These are phyloP conservation scores for Cactoblastis cactorum DNA, from an alignment of 2,888 invertebrate species.

Conservation along the genomic window DNA sequence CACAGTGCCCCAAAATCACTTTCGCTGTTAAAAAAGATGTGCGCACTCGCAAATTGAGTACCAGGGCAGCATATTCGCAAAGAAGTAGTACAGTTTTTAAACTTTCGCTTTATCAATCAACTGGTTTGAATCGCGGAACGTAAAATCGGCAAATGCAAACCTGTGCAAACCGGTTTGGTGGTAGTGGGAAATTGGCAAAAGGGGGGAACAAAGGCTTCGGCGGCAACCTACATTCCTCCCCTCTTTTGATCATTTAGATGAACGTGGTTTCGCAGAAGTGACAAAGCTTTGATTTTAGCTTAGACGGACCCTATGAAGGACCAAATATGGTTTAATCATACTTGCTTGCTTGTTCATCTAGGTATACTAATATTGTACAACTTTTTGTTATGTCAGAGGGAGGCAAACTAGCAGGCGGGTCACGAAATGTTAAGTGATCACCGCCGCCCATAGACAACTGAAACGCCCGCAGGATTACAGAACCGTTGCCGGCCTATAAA, in stretches of 20 bases:
- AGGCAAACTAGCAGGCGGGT: too few relatives aligned
- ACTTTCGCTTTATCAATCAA: slow-evolving; percentile 12
- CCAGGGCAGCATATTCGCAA: slow-evolving; percentile 5
- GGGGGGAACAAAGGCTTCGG: slow-evolving; percentile 50
- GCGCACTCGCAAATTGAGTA: not conserved
- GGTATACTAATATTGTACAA: too few relatives aligned
- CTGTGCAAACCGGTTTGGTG: slow-evolving; percentile 33
- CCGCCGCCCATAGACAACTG: too few relatives aligned
- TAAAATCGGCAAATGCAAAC: slow-evolving; percentile 27
- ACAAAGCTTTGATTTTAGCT: not conserved
- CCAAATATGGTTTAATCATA: too few relatives aligned
- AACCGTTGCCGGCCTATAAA: too few relatives aligned
- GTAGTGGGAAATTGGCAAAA: slow-evolving; percentile 45
- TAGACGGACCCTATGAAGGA: too few relatives aligned
- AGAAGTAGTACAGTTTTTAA: not conserved
- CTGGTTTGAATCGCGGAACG: slow-evolving; percentile 19
- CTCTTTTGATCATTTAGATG: slow-evolving; percentile 40
- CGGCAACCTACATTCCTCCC: slow-evolving; percentile 70
- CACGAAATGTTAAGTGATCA: too few relatives aligned
- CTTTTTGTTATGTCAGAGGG: too few relatives aligned
- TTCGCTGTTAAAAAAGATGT: not conserved
- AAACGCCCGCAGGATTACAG: too few relatives aligned
- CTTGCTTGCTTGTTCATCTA: too few relatives aligned
- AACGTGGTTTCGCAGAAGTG: slow-evolving; percentile 29
- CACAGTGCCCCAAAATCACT: not conserved